Percentiles rank a stretch among this genome's conserved stretches.
Conservation (phyloP, 2,888 invertebrate genomes). For the Artemia sinica region DNA sequence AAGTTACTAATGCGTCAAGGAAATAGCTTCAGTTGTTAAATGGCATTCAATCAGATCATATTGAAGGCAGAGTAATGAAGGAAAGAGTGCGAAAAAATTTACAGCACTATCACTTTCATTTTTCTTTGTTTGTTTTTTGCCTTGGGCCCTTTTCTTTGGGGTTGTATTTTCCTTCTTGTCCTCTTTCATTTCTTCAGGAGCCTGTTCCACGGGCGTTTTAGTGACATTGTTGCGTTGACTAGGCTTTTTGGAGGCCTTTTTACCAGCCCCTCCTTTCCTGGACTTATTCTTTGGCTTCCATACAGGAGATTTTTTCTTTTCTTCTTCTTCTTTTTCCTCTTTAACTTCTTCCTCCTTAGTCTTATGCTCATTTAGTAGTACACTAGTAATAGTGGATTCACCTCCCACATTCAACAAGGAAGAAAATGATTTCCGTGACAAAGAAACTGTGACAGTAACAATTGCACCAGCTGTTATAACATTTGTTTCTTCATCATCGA, state of each 20-base stretch:
- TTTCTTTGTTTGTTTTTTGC: too few species aligned
- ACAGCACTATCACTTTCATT: too few species aligned
- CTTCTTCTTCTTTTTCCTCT: slow-evolving; percentile 41
- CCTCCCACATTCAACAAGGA: slow-evolving; percentile 44
- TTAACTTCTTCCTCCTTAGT: slow-evolving; percentile 33
- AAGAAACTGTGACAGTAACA: slow-evolving; percentile 83
- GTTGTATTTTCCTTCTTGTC: slow-evolving; percentile 28
- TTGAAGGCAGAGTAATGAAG: too few species aligned
- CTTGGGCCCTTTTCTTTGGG: slow-evolving; percentile 14
- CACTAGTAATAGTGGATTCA: slow-evolving; percentile 4
- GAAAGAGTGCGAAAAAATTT: too few species aligned
- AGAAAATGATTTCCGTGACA: slow-evolving; percentile 65
- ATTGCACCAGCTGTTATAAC: slow-evolving; percentile 94
- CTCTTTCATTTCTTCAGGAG: slow-evolving; percentile 27
- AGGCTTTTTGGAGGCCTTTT: slow-evolving; percentile 26
- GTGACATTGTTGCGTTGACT: slow-evolving; percentile 23
- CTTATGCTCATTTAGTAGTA: slow-evolving; percentile 23
- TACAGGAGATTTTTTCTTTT: slow-evolving; percentile 49
- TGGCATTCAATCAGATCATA: too few species aligned
- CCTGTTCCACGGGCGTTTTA: slow-evolving; percentile 25
- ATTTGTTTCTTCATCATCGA: slow-evolving; percentile 91
- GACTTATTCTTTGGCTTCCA: slow-evolving; percentile 42
- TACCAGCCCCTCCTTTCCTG: slow-evolving; percentile 25
- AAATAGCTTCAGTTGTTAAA: too few species aligned
- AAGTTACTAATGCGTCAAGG: too few species aligned